Evolutionary conservation across 2,797 vertebrate species (phyloP), one percentile per base, ranked within the genome.

Genomic region (Lutjanus argentimaculatus): DNA sequence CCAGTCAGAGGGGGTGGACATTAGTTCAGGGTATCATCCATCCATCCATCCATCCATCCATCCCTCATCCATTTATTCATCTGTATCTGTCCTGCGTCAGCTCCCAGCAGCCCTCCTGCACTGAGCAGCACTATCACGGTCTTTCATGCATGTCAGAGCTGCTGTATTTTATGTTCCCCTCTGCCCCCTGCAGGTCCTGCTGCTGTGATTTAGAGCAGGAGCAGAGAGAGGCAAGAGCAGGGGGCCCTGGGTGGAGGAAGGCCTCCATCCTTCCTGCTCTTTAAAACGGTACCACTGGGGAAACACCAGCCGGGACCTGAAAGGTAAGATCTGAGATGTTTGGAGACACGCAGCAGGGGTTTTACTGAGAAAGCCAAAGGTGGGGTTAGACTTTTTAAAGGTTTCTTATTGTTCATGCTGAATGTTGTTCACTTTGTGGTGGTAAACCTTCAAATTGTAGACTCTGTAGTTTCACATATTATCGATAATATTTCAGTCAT

Each of bases 101-200:
- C 77, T 58, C 70, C 70, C 79, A 42, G 73, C 79, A 75, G 75
- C 25, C 42, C 49, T 15, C 79, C 85, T 70, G 53, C 77, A 57
- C 68, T 12, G 71, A 72, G 45, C 75, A 17, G 30, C 83, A 49
- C 73, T 61, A 63, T 77, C 72, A 64, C 79, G 69, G 66, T 81
- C 73, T 70, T 85, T 81, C 82, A 86, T 82, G 83, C 81, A 40
- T 88, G 88, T 93, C 87, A 87, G 80, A 69, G 64, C 52, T 46
- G 59, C 45, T 11, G 62, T 90, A 52, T 69, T 95, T 95, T 91
- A 94, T 87, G 85, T 87, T 80, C 78, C 88, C 83, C 89, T 87
- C 87, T 91, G 88, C 87, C 88, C 92, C 91, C 90, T 83, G 84
- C 86, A 89, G 90, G 82, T 85, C 82, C 86, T 25, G 67, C 74